phyloP scores from a whole-genome alignment of 1,140 invertebrate genomes.

The silkworm (Bombyx mori) region DNA sequence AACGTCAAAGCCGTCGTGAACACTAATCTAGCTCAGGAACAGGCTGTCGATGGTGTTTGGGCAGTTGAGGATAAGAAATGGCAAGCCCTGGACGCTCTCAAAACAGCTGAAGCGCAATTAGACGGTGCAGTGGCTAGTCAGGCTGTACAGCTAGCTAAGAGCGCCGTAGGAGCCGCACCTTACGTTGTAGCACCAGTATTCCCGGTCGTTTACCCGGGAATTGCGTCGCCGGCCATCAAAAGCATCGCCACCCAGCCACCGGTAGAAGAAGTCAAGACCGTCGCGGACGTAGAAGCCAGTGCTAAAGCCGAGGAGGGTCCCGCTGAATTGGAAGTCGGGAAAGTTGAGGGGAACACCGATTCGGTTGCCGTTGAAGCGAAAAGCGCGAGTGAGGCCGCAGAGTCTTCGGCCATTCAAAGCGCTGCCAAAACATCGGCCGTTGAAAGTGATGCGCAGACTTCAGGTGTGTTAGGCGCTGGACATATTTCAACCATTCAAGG shows the following conservation, averaged over 20 bases:
- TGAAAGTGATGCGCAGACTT: no score
- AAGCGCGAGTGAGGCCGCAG: slow-evolving; percentile 10
- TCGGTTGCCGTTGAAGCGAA: slow-evolving; percentile 13
- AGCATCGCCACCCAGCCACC: slow-evolving; percentile 1
- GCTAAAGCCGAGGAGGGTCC: slow-evolving; percentile 8
- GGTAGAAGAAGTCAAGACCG: background rate
- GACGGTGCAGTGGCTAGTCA: slow-evolving; percentile 30
- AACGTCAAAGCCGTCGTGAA: slow-evolving; percentile 33
- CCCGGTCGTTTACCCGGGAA: slow-evolving; percentile 15
- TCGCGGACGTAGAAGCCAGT: background rate
- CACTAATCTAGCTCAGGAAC: slow-evolving; percentile 31
- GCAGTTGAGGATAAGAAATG: slow-evolving; percentile 42
- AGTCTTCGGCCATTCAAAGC: background rate
- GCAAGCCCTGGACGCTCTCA: slow-evolving; percentile 33
- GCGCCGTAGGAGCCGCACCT: slow-evolving; percentile 6
- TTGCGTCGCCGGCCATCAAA: slow-evolving; percentile 6
- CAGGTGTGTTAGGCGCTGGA: no score
- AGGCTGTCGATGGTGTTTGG: slow-evolving; percentile 29
- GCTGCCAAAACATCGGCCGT: background rate
- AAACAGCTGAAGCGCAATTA: slow-evolving; percentile 33
- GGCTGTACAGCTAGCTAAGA: slow-evolving; percentile 17
- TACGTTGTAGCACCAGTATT: slow-evolving; percentile 7
- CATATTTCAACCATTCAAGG: no score
- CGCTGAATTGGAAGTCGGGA: slow-evolving; percentile 3
- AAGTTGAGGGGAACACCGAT: slow-evolving; percentile 3